phyloP scores from a whole-genome alignment of 2,888 invertebrate species.

The Oscheius onirici region DNA sequence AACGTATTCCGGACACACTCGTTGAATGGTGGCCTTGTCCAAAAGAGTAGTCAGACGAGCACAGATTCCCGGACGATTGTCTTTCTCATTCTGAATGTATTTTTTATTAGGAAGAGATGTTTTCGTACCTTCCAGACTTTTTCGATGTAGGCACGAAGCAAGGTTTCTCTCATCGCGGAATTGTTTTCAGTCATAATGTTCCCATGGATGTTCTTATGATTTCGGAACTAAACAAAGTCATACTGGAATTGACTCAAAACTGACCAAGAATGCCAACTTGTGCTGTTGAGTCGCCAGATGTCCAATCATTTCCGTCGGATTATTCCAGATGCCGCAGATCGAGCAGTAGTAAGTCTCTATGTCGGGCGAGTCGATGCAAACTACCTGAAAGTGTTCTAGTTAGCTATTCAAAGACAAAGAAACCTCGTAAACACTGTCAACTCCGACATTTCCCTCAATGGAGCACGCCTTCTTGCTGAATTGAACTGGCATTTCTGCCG shows the following conservation, averaged over 20 bases:
- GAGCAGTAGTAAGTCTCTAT: conserved; percentile 29
- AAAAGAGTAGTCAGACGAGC: conserved; percentile 7
- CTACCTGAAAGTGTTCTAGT: conserved; percentile 17
- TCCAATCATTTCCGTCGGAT: conserved; percentile 6
- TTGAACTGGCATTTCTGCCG: conserved; percentile 4
- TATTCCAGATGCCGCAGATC: conserved; percentile 20
- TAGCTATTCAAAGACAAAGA: neutral
- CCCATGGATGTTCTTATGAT: neutral
- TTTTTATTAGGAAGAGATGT: no score
- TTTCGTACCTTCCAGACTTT: conserved; percentile 12
- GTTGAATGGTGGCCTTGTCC: neutral
- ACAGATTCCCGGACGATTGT: neutral
- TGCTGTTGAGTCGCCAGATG: conserved; percentile 16
- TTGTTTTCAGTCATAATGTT: neutral
- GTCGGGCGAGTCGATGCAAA: conserved; percentile 20
- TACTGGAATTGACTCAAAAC: neutral
- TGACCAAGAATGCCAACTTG: conserved; percentile 22
- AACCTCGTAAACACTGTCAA: conserved; percentile 26
- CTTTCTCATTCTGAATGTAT: neutral
- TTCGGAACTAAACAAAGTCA: neutral
- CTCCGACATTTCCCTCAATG: conserved; percentile 14
- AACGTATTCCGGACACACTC: conserved; percentile 13
- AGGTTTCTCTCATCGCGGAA: neutral
- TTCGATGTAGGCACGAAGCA: neutral
- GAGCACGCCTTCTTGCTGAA: conserved; percentile 8